Percentiles rank a stretch among this genome's conserved stretches.
Evolutionary conservation across 2,888 invertebrate species (phyloP).

Genomic region (Campoplex nolae): DNA sequence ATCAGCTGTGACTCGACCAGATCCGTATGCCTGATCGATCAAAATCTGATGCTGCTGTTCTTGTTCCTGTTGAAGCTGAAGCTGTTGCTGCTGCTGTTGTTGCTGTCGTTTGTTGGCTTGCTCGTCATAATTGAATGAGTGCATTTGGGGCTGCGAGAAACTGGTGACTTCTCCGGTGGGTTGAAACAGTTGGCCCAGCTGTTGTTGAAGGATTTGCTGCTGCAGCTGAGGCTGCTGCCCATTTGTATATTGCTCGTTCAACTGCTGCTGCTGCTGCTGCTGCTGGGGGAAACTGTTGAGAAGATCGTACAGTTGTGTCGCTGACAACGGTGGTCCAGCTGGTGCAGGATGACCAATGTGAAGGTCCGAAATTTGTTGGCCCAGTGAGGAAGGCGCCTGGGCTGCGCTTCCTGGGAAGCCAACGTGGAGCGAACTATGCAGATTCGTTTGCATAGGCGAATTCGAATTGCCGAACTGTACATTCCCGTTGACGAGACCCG

Average conservation of each 20-base stretch:
- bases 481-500: constrained; percentile 69
- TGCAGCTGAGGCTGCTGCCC: constrained; percentile 80
- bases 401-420: constrained; percentile 75
- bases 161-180: constrained; percentile 72
- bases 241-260: constrained; percentile 76
- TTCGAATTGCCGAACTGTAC: constrained; percentile 75
- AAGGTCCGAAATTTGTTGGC: constrained; percentile 77
- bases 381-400: constrained; percentile 71
- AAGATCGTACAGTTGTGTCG: constrained; percentile 79
- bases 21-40: constrained; percentile 77
- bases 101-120: constrained; percentile 79
- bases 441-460: constrained; percentile 79
- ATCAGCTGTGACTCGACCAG: constrained; percentile 79
- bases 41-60: constrained; percentile 76
- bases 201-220: constrained; percentile 80
- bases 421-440: constrained; percentile 81
- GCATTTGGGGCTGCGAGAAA: constrained; percentile 81
- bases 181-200: constrained; percentile 79
- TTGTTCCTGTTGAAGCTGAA: constrained; percentile 68
- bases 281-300: constrained; percentile 80
- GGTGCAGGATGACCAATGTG: constrained; percentile 79
- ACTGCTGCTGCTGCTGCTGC: constrained; percentile 79
- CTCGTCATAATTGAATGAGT: constrained; percentile 82
- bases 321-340: constrained; percentile 78
- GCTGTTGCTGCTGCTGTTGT: constrained; percentile 71